These are phyloP conservation scores for Etia nguti DNA, from an alignment of 2,113 vertebrate genomes.

Conservation along the genomic window DNA sequence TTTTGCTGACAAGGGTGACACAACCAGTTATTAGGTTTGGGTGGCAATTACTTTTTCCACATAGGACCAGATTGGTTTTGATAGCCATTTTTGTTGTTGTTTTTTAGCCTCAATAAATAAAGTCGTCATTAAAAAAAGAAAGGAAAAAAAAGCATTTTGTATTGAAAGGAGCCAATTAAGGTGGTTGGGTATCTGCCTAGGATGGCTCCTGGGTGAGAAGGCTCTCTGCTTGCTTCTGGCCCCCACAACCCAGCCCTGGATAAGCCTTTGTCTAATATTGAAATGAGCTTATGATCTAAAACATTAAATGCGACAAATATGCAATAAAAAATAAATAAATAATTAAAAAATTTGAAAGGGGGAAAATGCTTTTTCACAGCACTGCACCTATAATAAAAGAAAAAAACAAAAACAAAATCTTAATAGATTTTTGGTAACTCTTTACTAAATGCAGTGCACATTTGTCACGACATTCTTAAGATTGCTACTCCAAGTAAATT, in stretches of 20 bases:
- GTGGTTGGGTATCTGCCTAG: neutral
- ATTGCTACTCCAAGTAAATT: slow-evolving; percentile 11
- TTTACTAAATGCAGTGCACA: slow-evolving; percentile 47
- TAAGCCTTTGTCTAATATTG: neutral
- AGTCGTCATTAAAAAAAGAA: neutral
- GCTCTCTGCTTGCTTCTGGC: neutral
- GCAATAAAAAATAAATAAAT: accelerated
- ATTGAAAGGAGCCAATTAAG: neutral
- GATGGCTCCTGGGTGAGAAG: neutral
- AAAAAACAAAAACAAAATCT: neutral
- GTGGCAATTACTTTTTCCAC: neutral
- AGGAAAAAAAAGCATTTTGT: neutral
- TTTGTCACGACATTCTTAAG: neutral
- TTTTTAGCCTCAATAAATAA: neutral
- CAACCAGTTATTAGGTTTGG: neutral
- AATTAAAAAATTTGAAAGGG: neutral
- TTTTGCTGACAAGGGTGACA: neutral
- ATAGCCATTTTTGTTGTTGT: neutral
- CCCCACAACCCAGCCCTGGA: neutral
- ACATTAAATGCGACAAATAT: neutral
- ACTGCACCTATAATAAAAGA: neutral
- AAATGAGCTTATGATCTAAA: neutral
- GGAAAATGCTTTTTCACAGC: neutral
- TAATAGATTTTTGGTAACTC: neutral
- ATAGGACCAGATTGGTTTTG: neutral